A percentile compares a stretch with the other conserved stretches of the same genome.
phyloP scores from a whole-genome alignment of 2,113 vertebrate genomes.

The Arothron firmamentum region DNA sequence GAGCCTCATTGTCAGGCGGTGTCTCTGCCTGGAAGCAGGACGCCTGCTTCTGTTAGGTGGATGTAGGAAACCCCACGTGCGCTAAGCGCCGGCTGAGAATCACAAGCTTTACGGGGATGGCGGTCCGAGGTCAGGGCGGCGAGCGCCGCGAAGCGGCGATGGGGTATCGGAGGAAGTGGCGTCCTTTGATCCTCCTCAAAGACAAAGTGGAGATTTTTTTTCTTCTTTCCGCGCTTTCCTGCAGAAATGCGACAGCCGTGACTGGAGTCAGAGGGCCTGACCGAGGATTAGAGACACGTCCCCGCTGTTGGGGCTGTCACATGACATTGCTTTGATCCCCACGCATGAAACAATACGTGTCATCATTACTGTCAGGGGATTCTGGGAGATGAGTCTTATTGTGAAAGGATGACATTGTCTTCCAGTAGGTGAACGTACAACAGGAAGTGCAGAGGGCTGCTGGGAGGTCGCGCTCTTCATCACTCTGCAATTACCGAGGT shows the following conservation, averaged over 20 bases:
- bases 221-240: constrained; percentile 10
- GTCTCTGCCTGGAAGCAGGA: constrained; percentile 50
- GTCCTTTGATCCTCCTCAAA: too few relatives aligned
- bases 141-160: neutral
- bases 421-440: neutral
- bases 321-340: neutral
- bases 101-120: neutral
- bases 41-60: constrained; percentile 50
- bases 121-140: neutral
- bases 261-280: constrained; percentile 2
- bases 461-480: neutral
- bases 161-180: neutral
- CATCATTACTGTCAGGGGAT: constrained; percentile 10
- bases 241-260: constrained; percentile 4
- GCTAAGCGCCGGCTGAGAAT: constrained; percentile 17
- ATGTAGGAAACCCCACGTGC: constrained; percentile 35
- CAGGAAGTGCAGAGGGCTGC: neutral
- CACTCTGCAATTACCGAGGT: too few relatives aligned
- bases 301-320: neutral
- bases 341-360: constrained; percentile 1
- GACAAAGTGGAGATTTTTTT: too few relatives aligned
- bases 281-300: neutral
- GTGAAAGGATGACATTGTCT: constrained; percentile 7
- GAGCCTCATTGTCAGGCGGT: constrained; percentile 48
- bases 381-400: constrained; percentile 6